Base-by-base conservation (phyloP, 2,888 invertebrate species). In the Cryptus armator region DNA sequence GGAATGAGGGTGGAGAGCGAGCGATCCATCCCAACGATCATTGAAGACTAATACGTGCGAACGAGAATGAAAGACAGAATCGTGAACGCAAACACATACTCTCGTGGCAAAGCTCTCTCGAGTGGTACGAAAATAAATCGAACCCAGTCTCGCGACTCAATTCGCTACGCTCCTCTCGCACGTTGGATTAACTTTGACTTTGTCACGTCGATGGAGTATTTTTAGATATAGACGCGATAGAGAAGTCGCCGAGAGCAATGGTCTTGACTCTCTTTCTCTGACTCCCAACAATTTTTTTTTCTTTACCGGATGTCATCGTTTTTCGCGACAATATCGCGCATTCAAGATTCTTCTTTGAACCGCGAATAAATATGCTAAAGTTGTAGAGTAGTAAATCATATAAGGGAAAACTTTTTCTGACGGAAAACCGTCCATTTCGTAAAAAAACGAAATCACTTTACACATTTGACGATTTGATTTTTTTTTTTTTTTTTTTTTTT, bases 201-300 rank as follows among this genome's bases (percentile, higher is more conserved):
- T 79, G 86, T 86, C 86, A 86, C 85, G 85, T 81, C 79, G 81
- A 83, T 85, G 74, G 32, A 70, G 62, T 86, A 86, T 86, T 83
- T 86, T 86, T 86, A 86, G 86, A 83, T 84, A 81, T 74, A 77
- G 76, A 77, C 77, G 76, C 85, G 85, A 85, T 83, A 85, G 71
- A 48, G 53, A 62, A 48, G 19, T 68, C 16, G 12, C 59, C 10
- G 66, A 84, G 81, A 77, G 84, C 81, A 84, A 81, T 81, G 84
- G 72, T 81, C 84, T 84, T 84, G 81, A 84, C 72, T 68, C 62
- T 68, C 53, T 70, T 70, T 76, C 53, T 76, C 53, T 43, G 14
- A 67, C 19, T 67, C 19, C 10, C 53, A n/a, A 19, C n/a, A 16
- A 51, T 19, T 5, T 24, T 48, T 43, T 19, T 51, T 1, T 4